phyloP scores from a whole-genome alignment of 2,797 vertebrate species.

The Acrossocheilus wenchowensis region DNA sequence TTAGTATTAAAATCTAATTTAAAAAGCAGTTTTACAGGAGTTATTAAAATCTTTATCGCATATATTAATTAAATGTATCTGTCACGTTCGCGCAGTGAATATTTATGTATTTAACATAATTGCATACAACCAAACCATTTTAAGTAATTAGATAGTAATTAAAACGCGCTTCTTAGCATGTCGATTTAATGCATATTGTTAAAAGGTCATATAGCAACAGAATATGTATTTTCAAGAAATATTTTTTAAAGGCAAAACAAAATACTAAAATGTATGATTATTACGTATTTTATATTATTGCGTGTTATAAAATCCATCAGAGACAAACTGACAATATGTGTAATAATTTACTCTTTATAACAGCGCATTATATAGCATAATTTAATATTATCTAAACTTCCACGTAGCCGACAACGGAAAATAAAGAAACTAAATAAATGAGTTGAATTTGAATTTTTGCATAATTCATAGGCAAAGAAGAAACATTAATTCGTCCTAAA shows the following conservation, averaged over 20 bases:
- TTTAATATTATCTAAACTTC: background rate
- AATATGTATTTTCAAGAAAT: background rate
- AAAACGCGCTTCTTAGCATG: background rate
- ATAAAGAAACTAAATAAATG: background rate
- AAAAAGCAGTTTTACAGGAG: background rate
- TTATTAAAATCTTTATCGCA: background rate
- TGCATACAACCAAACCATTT: background rate
- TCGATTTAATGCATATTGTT: background rate
- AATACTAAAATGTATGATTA: background rate
- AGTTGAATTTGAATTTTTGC: background rate
- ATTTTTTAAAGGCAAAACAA: background rate
- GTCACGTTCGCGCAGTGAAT: no score
- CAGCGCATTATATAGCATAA: no score
- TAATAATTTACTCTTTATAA: background rate
- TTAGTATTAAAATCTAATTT: no score
- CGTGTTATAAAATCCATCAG: background rate
- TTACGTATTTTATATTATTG: background rate
- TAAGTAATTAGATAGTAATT: background rate
- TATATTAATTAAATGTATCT: background rate
- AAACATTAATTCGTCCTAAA: background rate
- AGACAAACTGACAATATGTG: background rate
- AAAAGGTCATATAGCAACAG: background rate
- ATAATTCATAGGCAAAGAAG: background rate
- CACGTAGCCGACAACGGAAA: background rate
- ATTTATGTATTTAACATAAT: background rate